Evolutionary conservation across 2,797 vertebrate genomes (phyloP).

Genomic region (Pampus argenteus): DNA sequence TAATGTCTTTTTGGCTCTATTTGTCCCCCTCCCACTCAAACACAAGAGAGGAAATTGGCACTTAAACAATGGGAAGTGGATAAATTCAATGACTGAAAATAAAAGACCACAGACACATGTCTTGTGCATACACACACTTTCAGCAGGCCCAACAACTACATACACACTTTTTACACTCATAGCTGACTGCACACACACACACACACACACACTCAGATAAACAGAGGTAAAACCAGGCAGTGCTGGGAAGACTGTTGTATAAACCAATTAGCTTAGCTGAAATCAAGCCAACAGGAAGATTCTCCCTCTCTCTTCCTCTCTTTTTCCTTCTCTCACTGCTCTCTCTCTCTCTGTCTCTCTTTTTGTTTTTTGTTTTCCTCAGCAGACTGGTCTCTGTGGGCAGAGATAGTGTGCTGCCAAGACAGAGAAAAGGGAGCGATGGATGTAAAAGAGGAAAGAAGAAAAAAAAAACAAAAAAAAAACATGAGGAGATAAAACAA

Average conservation of each 20-base stretch:
- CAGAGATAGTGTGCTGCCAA: constrained; percentile 55
- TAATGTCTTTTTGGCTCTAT: constrained; percentile 10
- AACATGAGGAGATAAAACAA: constrained; percentile 31
- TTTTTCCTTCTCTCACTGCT: constrained; percentile 3
- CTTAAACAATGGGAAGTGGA: neutral
- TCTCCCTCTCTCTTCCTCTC: constrained; percentile 19
- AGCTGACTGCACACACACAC: constrained; percentile 14
- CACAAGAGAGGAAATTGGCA: constrained; percentile 2
- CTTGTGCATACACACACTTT: neutral
- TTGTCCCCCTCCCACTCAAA: neutral
- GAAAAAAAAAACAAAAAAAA: neutral
- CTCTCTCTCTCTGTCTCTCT: constrained; percentile 1
- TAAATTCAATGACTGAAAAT: constrained; percentile 12
- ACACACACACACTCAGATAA: constrained; percentile 39
- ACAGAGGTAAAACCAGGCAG: constrained; percentile 54
- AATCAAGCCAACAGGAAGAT: constrained; percentile 64
- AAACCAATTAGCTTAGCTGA: constrained; percentile 76
- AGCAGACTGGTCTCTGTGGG: constrained; percentile 34
- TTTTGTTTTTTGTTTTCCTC: neutral
- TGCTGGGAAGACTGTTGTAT: constrained; percentile 61
- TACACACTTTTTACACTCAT: constrained; percentile 5
- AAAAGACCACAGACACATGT: neutral
- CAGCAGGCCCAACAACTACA: neutral
- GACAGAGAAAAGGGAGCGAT: neutral
- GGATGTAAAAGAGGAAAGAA: neutral